Conservation (phyloP, 2,113 vertebrate genomes). For the Leucopternis melanops region DNA sequence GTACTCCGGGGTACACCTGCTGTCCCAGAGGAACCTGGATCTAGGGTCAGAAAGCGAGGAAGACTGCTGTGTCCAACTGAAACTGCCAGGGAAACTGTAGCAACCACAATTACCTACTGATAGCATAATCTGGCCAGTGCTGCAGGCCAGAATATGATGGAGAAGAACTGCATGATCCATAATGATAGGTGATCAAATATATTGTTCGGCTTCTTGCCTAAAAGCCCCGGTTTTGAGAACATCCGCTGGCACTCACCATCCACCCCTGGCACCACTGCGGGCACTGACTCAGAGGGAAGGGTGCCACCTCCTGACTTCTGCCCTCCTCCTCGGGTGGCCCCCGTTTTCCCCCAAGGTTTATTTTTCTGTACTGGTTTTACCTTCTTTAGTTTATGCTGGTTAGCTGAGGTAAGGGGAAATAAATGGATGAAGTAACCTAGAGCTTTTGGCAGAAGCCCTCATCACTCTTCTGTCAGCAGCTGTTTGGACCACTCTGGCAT, state of each 20-base stretch:
- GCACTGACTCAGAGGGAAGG: background rate
- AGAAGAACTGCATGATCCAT: background rate
- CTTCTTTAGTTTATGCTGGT: background rate
- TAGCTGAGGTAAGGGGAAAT: background rate
- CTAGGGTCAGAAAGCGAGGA: background rate
- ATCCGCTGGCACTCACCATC: background rate
- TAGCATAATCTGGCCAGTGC: background rate
- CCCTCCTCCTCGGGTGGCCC: background rate
- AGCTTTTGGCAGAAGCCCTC: background rate
- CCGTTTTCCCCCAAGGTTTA: background rate
- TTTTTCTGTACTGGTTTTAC: background rate
- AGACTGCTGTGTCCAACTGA: background rate
- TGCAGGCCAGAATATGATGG: background rate
- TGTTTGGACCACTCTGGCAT: background rate
- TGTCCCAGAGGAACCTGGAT: background rate
- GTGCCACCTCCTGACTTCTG: background rate
- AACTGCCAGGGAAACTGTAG: background rate
- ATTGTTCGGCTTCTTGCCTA: background rate
- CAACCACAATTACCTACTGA: background rate
- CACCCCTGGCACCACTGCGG: fast-evolving
- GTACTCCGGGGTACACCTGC: too few species aligned
- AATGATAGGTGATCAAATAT: background rate
- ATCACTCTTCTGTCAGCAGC: fast-evolving
- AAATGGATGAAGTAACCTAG: background rate
- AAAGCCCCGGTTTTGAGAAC: background rate